Evolutionary conservation across 2,113 vertebrate genomes (phyloP).

Genomic region (Ancistrus triradiatus): DNA sequence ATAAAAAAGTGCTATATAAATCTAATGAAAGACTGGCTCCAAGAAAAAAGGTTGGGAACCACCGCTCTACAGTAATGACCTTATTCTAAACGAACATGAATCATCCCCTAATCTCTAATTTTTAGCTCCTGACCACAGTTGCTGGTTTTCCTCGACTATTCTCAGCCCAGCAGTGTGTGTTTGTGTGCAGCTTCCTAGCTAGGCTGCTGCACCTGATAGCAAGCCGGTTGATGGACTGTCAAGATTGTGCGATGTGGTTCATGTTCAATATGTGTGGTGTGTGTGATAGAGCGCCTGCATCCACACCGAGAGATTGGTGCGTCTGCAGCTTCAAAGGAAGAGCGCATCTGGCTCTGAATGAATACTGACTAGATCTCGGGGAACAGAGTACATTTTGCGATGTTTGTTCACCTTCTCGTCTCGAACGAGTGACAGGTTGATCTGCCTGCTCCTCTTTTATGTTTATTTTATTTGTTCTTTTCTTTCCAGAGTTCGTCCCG

Average conservation of each 20-base stretch:
- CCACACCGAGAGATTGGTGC: not conserved
- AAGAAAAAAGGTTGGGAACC: no score
- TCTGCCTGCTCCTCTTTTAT: conserved; percentile 5
- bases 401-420: conserved; percentile 25
- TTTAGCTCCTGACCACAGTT: not conserved
- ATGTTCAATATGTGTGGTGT: no score
- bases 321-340: conserved; percentile 18
- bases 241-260: not conserved
- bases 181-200: not conserved
- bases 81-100: no score
- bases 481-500: not conserved
- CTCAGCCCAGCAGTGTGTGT: not conserved
- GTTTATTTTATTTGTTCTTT: conserved; percentile 17
- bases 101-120: no score
- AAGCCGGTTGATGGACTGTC: not conserved
- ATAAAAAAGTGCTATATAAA: no score
- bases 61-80: no score
- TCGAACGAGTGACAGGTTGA: conserved; percentile 29
- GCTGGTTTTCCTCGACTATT: not conserved
- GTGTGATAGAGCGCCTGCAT: not conserved
- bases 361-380: conserved; percentile 14
- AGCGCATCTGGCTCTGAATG: conserved; percentile 21
- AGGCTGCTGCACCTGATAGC: not conserved
- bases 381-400: conserved; percentile 11
- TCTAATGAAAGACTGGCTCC: no score